These are phyloP conservation scores for Apeltes quadracus DNA, from an alignment of 2,113 vertebrate genomes.

Conservation along the genomic window DNA sequence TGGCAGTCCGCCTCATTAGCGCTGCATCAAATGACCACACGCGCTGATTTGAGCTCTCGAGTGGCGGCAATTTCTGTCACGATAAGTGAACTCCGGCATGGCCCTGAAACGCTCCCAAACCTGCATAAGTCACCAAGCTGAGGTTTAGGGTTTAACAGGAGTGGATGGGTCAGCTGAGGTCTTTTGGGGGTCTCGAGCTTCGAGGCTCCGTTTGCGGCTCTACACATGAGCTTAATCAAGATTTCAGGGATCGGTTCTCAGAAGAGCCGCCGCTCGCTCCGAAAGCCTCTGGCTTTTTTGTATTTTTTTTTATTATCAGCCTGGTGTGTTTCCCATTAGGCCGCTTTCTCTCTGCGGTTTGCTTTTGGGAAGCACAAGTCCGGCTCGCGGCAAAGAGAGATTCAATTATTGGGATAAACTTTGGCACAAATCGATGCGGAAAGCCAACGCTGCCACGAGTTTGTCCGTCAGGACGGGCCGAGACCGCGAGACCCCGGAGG, in stretches of 20 bases:
- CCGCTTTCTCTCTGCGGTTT: constrained; percentile 69
- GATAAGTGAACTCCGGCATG: constrained; percentile 47
- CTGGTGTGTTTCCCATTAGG: constrained; percentile 75
- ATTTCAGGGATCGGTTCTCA: constrained; percentile 65
- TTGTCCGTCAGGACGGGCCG: constrained; percentile 58
- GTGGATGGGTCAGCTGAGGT: constrained; percentile 72
- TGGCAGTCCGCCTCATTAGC: constrained; percentile 45
- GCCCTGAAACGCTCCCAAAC: constrained; percentile 40
- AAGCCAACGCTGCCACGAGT: constrained; percentile 65
- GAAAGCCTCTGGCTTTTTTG: constrained; percentile 50
- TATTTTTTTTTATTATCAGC: too few species aligned
- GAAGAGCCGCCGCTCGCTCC: constrained; percentile 48
- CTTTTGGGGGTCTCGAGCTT: constrained; percentile 68
- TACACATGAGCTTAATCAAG: constrained; percentile 78
- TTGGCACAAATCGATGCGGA: constrained; percentile 66
- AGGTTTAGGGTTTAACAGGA: constrained; percentile 62
- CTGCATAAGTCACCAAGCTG: constrained; percentile 60
- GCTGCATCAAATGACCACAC: constrained; percentile 56
- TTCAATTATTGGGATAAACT: constrained; percentile 67
- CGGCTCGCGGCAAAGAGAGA: constrained; percentile 64
- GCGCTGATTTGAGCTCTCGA: constrained; percentile 41
- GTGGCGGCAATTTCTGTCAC: constrained; percentile 59
- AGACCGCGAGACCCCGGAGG: constrained; percentile 28
- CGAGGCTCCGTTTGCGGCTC: constrained; percentile 54
- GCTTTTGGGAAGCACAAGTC: constrained; percentile 68